Conservation (phyloP, 2,113 vertebrate genomes). For the Limnothrissa miodon region DNA sequence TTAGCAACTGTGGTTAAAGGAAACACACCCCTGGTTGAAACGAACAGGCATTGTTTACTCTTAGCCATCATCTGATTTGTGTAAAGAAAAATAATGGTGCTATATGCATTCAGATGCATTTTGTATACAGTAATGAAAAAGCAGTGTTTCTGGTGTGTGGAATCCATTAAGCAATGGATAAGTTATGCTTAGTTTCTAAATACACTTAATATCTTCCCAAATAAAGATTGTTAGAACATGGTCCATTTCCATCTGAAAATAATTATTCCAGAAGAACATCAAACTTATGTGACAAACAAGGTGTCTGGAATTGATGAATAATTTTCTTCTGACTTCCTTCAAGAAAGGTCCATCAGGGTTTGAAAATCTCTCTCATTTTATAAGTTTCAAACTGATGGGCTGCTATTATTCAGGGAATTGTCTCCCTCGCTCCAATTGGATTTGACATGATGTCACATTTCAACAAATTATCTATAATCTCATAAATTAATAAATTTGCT, state of each 20-base stretch:
- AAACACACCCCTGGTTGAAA: too few species aligned
- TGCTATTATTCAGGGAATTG: neutral
- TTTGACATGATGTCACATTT: constrained; percentile 4
- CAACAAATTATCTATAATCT: neutral
- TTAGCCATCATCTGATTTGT: too few species aligned
- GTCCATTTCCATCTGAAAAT: neutral
- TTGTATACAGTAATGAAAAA: neutral
- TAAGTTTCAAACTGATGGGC: neutral
- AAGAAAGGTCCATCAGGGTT: neutral
- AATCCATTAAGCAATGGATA: neutral
- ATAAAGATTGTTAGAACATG: neutral
- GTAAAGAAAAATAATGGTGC: too few species aligned
- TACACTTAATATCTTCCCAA: neutral
- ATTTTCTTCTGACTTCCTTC: neutral
- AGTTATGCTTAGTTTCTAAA: neutral
- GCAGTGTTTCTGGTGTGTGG: neutral
- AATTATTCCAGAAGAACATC: neutral
- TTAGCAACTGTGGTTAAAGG: too few species aligned
- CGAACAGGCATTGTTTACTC: too few species aligned
- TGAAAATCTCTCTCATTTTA: neutral
- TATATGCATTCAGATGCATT: too few species aligned
- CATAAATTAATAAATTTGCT: neutral
- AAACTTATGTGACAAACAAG: neutral
- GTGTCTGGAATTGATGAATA: neutral
- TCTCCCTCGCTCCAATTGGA: neutral